phyloP scores from a whole-genome alignment of 2,888 invertebrate genomes.

The Caradrina clavipalpis region DNA sequence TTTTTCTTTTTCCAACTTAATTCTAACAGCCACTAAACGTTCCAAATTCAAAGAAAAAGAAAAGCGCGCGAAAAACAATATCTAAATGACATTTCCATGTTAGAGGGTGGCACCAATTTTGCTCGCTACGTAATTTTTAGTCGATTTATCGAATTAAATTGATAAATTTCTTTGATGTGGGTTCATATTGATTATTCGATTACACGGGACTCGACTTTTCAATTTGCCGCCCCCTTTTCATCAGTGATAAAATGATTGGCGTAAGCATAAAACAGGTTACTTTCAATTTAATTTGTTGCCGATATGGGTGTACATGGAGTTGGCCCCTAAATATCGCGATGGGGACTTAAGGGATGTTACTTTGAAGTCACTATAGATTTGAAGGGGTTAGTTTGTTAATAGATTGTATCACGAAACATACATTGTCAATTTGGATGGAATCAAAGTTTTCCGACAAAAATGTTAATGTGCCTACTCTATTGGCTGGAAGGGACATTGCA shows the following conservation, averaged over 20 bases:
- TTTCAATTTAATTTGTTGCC: constrained; percentile 59
- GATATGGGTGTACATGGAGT: constrained; percentile 19
- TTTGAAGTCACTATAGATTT: constrained; percentile 20
- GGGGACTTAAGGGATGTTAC: constrained; percentile 20
- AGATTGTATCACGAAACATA: constrained; percentile 39
- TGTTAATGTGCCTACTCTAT: too few relatives aligned
- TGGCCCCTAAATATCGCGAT: constrained; percentile 19
- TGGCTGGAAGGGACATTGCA: too few relatives aligned
- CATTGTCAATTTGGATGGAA: constrained; percentile 3
- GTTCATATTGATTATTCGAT: constrained; percentile 85
- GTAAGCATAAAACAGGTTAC: constrained; percentile 72
- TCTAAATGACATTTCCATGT: constrained; percentile 81
- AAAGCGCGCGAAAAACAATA: constrained; percentile 69
- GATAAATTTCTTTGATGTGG: constrained; percentile 84
- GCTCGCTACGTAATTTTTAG: constrained; percentile 83
- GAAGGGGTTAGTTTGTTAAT: constrained; percentile 30
- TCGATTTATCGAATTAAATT: constrained; percentile 84
- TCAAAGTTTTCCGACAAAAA: neutral
- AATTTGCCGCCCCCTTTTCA: constrained; percentile 83
- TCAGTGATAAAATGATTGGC: constrained; percentile 77
- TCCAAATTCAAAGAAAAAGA: constrained; percentile 45
- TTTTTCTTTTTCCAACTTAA: neutral
- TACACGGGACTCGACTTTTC: constrained; percentile 85
- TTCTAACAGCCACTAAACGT: constrained; percentile 22
- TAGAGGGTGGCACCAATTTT: constrained; percentile 79